Conservation (phyloP, 2,113 vertebrate species). For the Aplodontia rufa region DNA sequence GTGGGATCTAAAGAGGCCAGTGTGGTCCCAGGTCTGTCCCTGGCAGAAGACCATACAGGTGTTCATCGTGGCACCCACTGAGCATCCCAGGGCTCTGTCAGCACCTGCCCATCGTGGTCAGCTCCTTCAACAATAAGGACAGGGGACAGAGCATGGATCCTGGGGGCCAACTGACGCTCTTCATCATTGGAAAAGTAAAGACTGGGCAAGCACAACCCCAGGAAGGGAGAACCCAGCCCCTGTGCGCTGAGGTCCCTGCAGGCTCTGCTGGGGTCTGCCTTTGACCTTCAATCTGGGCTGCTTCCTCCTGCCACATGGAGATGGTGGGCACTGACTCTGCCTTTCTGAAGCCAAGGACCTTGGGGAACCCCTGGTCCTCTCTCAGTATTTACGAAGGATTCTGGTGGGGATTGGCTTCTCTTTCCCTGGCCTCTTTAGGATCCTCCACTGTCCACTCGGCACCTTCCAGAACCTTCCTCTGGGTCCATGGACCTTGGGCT, state of each 20-base stretch:
- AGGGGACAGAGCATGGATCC: fast-evolving
- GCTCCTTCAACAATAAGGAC: fast-evolving
- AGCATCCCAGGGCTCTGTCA: neutral
- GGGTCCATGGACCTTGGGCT: neutral
- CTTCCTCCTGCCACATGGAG: fast-evolving
- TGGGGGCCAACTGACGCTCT: no score
- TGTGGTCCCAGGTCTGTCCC: fast-evolving
- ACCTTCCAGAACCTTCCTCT: neutral
- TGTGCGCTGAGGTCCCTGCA: no score
- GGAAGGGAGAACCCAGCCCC: neutral
- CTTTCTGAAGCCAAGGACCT: neutral
- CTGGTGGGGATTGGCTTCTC: fast-evolving
- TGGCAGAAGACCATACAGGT: fast-evolving
- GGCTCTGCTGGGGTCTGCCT: neutral
- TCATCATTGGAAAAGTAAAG: neutral
- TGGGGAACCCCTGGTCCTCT: fast-evolving
- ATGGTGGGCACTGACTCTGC: neutral
- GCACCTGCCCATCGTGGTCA: neutral
- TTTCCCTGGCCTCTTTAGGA: neutral
- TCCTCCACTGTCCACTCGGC: neutral
- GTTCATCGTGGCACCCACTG: fast-evolving
- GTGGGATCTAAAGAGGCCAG: neutral
- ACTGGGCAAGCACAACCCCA: fast-evolving
- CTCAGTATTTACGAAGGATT: fast-evolving
- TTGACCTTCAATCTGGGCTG: fast-evolving